phyloP scores from a whole-genome alignment of 2,797 vertebrate species.

The Limosa lapponica region DNA sequence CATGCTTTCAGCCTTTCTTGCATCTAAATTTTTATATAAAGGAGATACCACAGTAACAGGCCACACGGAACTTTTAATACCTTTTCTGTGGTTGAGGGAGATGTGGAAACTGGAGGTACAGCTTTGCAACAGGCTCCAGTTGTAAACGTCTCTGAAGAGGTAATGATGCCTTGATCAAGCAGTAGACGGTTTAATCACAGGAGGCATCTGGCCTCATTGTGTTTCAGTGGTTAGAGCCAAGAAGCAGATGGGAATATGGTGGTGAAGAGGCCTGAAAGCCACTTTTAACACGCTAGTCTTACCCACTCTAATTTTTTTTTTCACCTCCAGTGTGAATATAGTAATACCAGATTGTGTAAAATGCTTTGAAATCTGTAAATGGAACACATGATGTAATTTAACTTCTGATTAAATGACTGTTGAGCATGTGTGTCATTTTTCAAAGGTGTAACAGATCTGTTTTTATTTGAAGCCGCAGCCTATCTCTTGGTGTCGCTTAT shows the following conservation, averaged over 20 bases:
- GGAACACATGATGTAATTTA: background rate
- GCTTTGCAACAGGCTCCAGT: background rate
- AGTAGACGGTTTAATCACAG: background rate
- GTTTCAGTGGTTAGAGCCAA: background rate
- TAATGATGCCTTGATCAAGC: background rate
- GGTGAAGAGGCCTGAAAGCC: background rate
- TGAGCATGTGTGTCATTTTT: background rate
- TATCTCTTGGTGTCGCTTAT: conserved; percentile 99
- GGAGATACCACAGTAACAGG: background rate
- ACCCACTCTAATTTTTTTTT: background rate
- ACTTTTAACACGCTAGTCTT: background rate
- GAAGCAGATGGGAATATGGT: background rate
- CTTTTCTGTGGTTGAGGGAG: background rate
- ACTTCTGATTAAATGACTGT: conserved; percentile 4
- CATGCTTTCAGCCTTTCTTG: background rate
- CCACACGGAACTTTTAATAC: background rate
- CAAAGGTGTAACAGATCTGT: conserved; percentile 21
- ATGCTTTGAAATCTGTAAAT: background rate
- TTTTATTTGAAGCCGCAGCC: conserved; percentile 88
- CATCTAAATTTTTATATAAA: background rate
- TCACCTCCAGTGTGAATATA: background rate
- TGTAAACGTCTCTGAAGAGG: background rate
- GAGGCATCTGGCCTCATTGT: background rate
- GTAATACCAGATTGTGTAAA: background rate
- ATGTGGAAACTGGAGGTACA: background rate